Evolutionary conservation across 2,888 invertebrate species (phyloP), one percentile per base, ranked within the genome.

Genomic region (Copidosoma aretas): DNA sequence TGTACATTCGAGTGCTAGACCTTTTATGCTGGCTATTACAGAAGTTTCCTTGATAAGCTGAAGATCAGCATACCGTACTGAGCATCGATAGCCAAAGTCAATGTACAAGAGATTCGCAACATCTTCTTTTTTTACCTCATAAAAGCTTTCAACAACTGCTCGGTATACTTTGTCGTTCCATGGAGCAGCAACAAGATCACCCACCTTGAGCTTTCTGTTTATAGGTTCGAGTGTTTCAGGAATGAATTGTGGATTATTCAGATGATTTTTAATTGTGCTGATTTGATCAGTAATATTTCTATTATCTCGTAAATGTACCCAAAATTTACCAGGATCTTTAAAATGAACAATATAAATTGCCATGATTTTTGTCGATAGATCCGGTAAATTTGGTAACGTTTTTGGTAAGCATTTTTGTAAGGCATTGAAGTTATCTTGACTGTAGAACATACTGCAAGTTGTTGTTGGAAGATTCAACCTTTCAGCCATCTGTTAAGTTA

Each of bases 1-100:
- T 8, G 32, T 32, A 32, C 32, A 32, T 32, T 32, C 32, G 3
- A 32, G 32, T 5, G 32, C 32, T 32, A 32, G 8, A 77, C 89
- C 89, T 3, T 90, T 87, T 73, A 95, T 85, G 53, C 87, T 85
- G 79, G 94, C 80, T 92, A 90, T 32, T 32, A 5, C 32, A 32
- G 32, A 32, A 32, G 32, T 32, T 32, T 32, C 32, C 8, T 32
- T 32, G 8, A 80, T 74, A 0, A 73, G 63, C 4, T 80, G 82
- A 41, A 87, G 74, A 21, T 83, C 78, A 62, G 86, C 86, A 52
- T 91, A 74, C 61, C 80, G 77, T 43, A 91, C 83, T 53, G 84
- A 82, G 54, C 84, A 82, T 21, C 81, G 84, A 75, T 89, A 89
- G 19, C 96, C 96, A 81, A 88, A 91, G 84, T 97, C 96, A 61